Evolutionary conservation across 2,113 vertebrate species (phyloP).

Genomic region (Tachuris rubrigastra): DNA sequence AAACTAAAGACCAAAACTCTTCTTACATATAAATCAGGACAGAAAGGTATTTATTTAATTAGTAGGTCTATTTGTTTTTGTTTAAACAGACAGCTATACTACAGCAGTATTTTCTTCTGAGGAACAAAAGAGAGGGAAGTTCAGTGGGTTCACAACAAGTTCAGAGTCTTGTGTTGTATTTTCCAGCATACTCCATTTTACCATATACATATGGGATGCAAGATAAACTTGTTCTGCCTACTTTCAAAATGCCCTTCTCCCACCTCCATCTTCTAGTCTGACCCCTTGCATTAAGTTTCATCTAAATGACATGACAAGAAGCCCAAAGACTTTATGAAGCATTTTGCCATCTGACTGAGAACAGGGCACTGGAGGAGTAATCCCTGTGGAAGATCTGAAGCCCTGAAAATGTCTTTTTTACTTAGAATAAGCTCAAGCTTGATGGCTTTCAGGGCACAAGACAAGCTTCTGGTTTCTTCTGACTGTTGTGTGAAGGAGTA

Average conservation of each 20-base stretch:
- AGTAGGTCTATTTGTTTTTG: background rate
- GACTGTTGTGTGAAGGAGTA: background rate
- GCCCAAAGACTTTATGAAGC: background rate
- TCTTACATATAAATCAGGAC: background rate
- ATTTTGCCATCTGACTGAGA: background rate
- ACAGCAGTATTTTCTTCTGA: conserved; percentile 1
- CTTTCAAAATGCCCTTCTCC: background rate
- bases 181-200: background rate
- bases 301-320: background rate
- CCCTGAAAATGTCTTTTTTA: background rate
- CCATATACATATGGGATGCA: background rate
- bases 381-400: background rate
- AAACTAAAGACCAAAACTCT: conserved; percentile 4
- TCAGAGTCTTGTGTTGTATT: background rate
- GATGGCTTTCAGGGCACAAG: background rate
- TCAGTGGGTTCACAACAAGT: background rate
- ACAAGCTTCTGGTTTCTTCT: background rate
- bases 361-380: background rate
- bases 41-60: conserved; percentile 28
- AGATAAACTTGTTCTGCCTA: background rate
- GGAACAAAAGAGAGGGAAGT: background rate
- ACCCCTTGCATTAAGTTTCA: background rate
- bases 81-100: background rate
- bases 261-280: background rate
- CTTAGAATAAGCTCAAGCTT: background rate